A percentile compares a stretch with the other conserved stretches of the same genome.
These are phyloP conservation scores for Sipha maydis DNA, from an alignment of 2,888 invertebrate species.

Conservation along the genomic window DNA sequence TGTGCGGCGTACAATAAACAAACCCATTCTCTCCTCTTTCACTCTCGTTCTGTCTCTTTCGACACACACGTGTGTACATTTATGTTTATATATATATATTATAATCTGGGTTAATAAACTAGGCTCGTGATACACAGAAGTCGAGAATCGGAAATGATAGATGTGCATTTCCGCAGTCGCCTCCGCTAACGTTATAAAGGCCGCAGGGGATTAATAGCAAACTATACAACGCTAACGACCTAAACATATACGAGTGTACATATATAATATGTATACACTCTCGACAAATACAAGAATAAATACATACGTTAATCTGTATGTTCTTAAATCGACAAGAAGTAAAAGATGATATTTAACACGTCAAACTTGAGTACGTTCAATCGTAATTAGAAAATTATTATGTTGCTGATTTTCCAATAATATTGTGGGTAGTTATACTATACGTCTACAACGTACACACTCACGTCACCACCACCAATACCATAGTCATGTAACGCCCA, in stretches of 20 bases:
- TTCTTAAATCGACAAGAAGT: not conserved
- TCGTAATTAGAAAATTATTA: not conserved
- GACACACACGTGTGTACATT: not conserved
- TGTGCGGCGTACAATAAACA: constrained; percentile 59
- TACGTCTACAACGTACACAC: no score
- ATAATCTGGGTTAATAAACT: constrained; percentile 60
- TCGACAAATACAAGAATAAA: not conserved
- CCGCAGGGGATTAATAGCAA: constrained; percentile 26
- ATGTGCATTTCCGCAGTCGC: constrained; percentile 43
- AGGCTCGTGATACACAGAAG: constrained; percentile 3
- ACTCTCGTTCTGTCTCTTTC: not conserved
- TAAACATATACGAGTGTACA: not conserved
- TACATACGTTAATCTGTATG: not conserved
- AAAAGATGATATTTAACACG: not conserved
- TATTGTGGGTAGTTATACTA: no score
- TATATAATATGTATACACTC: not conserved
- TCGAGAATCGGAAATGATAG: constrained; percentile 38
- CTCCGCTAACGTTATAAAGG: not conserved
- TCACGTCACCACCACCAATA: not conserved
- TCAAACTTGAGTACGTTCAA: not conserved
- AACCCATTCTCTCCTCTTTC: constrained; percentile 51
- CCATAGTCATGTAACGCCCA: not conserved
- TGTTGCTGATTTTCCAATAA: no score
- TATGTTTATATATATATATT: not conserved
- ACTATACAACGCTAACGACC: constrained; percentile 15